These are phyloP conservation scores for Onthophagus taurus DNA, from an alignment of 1,140 invertebrate genomes.

Conservation along the genomic window DNA sequence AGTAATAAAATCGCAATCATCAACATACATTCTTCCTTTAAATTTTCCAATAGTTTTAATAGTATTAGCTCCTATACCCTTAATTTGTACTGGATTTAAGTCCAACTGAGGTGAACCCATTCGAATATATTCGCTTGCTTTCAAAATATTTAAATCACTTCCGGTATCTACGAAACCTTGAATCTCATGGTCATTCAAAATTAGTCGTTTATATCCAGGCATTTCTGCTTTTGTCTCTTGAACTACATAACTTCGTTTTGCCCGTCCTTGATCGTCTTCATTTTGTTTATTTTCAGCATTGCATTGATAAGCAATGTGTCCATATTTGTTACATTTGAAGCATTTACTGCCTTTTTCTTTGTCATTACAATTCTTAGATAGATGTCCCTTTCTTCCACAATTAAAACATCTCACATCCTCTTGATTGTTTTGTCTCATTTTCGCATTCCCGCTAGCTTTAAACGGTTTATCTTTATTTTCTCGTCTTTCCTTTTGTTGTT, in stretches of 20 bases:
- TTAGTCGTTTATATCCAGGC: background rate
- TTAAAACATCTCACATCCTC: conserved; percentile 28
- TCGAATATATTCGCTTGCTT: too few species aligned
- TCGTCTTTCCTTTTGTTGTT: conserved; percentile 1
- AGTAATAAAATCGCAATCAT: too few species aligned
- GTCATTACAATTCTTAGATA: conserved; percentile 17
- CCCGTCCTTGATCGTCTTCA: background rate
- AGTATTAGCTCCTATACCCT: too few species aligned
- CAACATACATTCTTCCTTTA: too few species aligned
- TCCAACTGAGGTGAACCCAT: too few species aligned
- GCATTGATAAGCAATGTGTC: conserved; percentile 9
- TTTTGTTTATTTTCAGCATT: conserved; percentile 1
- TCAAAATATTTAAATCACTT: background rate
- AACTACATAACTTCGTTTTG: background rate
- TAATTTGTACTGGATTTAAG: too few species aligned
- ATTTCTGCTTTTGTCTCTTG: background rate
- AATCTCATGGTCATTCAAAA: too few species aligned
- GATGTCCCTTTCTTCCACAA: conserved; percentile 25
- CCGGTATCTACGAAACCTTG: background rate
- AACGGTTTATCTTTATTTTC: background rate
- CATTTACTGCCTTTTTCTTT: conserved; percentile 25
- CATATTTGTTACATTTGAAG: conserved; percentile 22
- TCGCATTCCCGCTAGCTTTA: background rate
- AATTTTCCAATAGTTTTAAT: too few species aligned
- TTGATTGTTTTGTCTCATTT: too few species aligned